These are phyloP conservation scores for Drosophila emarginata DNA, from an alignment of 2,888 invertebrate species.

Conservation along the genomic window DNA sequence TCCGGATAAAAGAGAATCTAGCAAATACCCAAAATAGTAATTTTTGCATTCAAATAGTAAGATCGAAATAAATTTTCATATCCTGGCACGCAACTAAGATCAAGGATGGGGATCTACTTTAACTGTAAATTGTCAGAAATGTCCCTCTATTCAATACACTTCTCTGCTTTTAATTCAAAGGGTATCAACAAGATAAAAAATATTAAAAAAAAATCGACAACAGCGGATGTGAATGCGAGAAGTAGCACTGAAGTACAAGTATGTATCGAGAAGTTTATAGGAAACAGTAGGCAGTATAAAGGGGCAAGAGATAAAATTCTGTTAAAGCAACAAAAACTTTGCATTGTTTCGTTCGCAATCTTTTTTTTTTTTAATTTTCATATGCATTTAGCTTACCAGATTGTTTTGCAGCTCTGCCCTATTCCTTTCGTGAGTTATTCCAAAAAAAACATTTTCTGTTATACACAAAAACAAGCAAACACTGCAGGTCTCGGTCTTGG, in stretches of 20 bases:
- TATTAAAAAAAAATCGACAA: constrained; percentile 2
- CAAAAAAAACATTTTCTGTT: constrained; percentile 59
- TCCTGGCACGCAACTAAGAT: too few species aligned
- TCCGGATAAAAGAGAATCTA: too few species aligned
- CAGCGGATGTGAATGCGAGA: constrained; percentile 35
- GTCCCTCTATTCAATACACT: background rate
- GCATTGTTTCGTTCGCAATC: background rate
- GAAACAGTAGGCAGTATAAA: constrained; percentile 7
- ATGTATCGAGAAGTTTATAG: constrained; percentile 11
- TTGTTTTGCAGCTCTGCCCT: background rate
- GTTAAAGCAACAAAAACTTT: constrained; percentile 8
- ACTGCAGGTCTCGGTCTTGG: constrained; percentile 44
- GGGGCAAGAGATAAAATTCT: constrained; percentile 37
- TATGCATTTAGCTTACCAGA: constrained; percentile 27
- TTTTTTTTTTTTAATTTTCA: background rate
- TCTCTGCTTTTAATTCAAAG: background rate
- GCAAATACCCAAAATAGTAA: too few species aligned
- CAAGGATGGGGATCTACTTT: too few species aligned
- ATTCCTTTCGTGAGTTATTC: constrained; percentile 19
- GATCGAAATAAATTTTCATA: too few species aligned
- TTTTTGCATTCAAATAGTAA: too few species aligned
- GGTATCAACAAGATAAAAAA: constrained; percentile 12
- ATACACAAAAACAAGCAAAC: constrained; percentile 67
- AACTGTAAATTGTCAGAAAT: too few species aligned
- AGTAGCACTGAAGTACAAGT: constrained; percentile 7